Conservation (phyloP, 2,888 invertebrate species). For the Buathra laborator region DNA sequence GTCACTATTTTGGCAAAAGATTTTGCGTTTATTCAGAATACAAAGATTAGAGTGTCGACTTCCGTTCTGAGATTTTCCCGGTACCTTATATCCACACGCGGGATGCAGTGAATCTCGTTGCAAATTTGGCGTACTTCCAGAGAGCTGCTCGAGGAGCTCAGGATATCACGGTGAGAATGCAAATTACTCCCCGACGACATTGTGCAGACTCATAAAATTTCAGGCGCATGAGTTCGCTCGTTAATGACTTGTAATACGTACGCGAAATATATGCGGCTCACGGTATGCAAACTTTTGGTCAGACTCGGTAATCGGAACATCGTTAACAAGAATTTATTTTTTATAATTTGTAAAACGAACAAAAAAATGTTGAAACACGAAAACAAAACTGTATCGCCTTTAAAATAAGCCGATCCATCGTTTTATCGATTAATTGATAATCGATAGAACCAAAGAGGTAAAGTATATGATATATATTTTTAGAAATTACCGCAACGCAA, state of each 20-base stretch:
- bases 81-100: background rate
- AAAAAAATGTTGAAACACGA: background rate
- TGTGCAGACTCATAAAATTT: slow-evolving; percentile 30
- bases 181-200: slow-evolving; percentile 42
- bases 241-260: slow-evolving; percentile 24
- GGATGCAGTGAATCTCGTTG: background rate
- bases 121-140: slow-evolving; percentile 44
- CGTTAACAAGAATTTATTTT: slow-evolving; percentile 8
- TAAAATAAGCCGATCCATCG: background rate
- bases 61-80: background rate
- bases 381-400: background rate
- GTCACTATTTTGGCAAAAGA: slow-evolving; percentile 9
- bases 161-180: slow-evolving; percentile 24
- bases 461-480: slow-evolving; percentile 15
- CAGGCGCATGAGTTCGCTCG: slow-evolving; percentile 16
- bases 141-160: background rate
- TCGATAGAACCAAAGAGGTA: background rate
- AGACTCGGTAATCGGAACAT: background rate
- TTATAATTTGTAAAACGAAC: too few relatives aligned
- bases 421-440: background rate
- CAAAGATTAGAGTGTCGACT: slow-evolving; percentile 12
- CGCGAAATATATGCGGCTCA: background rate
- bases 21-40: background rate
- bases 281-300: background rate
- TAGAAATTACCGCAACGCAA: background rate